Evolutionary conservation across 2,888 invertebrate genomes (phyloP), one percentile per base, ranked within the genome.

Genomic region (Palloptera scutellata): DNA sequence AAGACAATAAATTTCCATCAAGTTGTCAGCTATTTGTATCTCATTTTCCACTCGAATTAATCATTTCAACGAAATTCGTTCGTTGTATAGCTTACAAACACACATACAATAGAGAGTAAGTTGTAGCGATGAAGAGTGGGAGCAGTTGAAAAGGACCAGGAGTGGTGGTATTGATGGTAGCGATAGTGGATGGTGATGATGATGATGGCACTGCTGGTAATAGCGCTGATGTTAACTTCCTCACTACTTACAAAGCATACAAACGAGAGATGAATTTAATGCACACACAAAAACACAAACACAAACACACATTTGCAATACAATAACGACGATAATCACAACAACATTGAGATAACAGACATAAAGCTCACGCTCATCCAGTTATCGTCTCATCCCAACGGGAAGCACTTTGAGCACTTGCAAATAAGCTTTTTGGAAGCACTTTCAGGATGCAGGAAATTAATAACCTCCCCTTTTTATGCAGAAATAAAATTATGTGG

Each of bases 11-110:
- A 74, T 74, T 72, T 70, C 71, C 73, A 76, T 73, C 75, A 76
- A 72, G 68, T 74, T 76, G 75, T 74, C 74, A 74, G 73, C 74
- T 76, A 76, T 76, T 74, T 76, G 75, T 76, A 74, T 73, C 73
- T 74, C 71, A 76, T 76, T 76, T 76, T 76, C 74, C 72, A 74
- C 74, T 73, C 72, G 73, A 76, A 74, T 76, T 73, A 74, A 74
- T 74, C 74, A 74, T 72, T 74, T 73, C 30, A 30, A 30, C 30
- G 65, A 72, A 75, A 71, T 73, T 73, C 70, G 71, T 70, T 72
- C 69, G 71, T 67, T 67, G 66, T 69, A 69, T 69, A 68, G 58
- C 64, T 48, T 59, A 59, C 61, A 66, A 54, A 69, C 53, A 54
- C 54, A 52, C 60, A 69, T 60, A 70, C 67, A 54, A 70, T 51